Conservation (phyloP, 1,140 invertebrate genomes). For the Potamilus streckersoni region DNA sequence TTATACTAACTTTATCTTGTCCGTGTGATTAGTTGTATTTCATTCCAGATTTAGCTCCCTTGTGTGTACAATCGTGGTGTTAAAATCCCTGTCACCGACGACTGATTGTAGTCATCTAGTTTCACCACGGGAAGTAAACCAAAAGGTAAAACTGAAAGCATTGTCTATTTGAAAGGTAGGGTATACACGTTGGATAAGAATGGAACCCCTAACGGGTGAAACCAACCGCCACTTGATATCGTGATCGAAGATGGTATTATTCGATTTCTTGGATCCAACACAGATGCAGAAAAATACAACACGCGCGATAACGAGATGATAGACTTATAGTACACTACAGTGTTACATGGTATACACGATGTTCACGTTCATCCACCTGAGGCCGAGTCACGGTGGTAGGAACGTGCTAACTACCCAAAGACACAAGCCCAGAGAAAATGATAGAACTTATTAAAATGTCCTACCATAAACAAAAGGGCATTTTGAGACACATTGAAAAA, state of each 20-base stretch:
- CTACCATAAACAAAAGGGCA: conserved; percentile 18
- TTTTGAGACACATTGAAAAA: conserved; percentile 22
- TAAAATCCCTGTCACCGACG: no score
- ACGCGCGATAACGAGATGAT: background rate
- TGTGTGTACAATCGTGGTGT: no score
- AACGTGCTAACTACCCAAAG: conserved; percentile 8
- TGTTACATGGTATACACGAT: conserved; percentile 34
- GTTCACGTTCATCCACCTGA: conserved; percentile 36
- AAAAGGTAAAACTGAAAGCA: no score
- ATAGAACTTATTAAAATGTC: background rate
- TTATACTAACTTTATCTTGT: no score
- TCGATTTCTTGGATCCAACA: conserved; percentile 9
- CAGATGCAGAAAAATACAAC: background rate
- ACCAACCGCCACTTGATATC: no score
- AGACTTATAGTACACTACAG: conserved; percentile 18
- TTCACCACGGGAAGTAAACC: no score
- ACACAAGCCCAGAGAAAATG: conserved; percentile 13
- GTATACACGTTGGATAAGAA: no score
- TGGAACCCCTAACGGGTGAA: no score
- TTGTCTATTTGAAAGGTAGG: no score
- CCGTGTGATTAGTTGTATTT: no score
- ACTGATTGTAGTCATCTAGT: no score
- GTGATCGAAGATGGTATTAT: conserved; percentile 3
- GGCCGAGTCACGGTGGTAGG: conserved; percentile 19
- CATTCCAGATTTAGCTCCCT: no score